Evolutionary conservation across 2,888 invertebrate genomes (phyloP).

Genomic region (Clivina fossor): DNA sequence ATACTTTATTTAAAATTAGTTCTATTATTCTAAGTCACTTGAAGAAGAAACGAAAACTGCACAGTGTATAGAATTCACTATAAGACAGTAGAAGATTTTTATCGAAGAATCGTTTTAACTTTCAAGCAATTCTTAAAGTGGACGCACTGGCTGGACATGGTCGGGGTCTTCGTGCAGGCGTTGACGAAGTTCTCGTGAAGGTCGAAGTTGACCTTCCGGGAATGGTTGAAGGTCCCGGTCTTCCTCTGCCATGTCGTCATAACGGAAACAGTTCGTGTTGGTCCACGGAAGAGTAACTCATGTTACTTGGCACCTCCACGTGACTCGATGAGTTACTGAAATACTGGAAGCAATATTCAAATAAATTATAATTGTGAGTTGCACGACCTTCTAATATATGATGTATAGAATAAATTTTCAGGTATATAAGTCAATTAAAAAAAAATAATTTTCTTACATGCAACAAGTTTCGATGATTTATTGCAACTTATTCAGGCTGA

Average conservation of each 20-base stretch:
- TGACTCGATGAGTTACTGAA: slow-evolving; percentile 53
- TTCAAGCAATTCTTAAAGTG: slow-evolving; percentile 47
- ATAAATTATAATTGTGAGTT: neutral
- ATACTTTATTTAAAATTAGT: too few relatives aligned
- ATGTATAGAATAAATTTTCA: too few relatives aligned
- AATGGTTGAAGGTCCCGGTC: slow-evolving; percentile 45
- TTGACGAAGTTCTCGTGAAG: slow-evolving; percentile 42
- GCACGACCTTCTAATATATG: neutral
- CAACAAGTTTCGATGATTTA: too few relatives aligned
- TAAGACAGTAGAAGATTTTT: too few relatives aligned
- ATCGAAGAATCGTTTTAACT: too few relatives aligned
- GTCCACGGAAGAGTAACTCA: slow-evolving; percentile 63
- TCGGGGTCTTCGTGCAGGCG: slow-evolving; percentile 35
- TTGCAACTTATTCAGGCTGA: too few relatives aligned
- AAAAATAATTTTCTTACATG: too few relatives aligned
- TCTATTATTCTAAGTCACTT: too few relatives aligned
- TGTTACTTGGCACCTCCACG: slow-evolving; percentile 50
- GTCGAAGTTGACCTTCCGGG: slow-evolving; percentile 39
- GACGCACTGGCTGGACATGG: slow-evolving; percentile 47
- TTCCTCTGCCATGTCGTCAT: slow-evolving; percentile 63
- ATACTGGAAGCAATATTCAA: slow-evolving; percentile 40
- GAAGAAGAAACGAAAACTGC: too few relatives aligned
- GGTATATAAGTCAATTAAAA: too few relatives aligned
- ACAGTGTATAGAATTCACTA: too few relatives aligned
- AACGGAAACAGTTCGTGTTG: slow-evolving; percentile 69